Evolutionary conservation across 2,113 vertebrate genomes (phyloP).

Genomic region (Silurus glanis): DNA sequence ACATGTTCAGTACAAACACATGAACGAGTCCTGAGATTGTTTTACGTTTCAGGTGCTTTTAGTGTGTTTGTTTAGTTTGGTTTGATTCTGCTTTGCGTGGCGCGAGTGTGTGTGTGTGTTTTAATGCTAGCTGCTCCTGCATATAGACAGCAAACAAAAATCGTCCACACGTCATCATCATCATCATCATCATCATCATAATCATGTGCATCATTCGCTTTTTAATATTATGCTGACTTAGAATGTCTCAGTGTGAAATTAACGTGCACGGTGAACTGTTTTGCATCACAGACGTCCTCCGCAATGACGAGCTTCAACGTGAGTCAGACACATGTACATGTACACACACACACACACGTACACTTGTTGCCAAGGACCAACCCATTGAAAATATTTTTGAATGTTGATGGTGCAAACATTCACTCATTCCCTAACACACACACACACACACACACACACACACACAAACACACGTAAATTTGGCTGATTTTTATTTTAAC

Average conservation of each 20-base stretch:
- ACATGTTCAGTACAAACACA: not conserved
- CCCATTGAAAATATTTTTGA: not conserved
- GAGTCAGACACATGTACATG: not conserved
- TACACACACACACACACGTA: not conserved
- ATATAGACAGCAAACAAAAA: not conserved
- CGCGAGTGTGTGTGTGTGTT: not conserved
- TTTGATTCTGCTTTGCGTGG: not conserved
- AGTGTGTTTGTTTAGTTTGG: not conserved
- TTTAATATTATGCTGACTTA: not conserved
- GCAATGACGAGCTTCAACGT: not conserved
- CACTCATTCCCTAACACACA: not conserved
- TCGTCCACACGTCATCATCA: not conserved
- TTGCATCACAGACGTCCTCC: not conserved
- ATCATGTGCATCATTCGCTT: not conserved
- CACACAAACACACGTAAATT: not conserved
- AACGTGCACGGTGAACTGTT: not conserved
- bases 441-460: not conserved
- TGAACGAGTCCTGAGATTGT: not conserved
- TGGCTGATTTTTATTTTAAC: not conserved
- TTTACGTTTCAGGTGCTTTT: not conserved
- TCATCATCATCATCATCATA: not conserved
- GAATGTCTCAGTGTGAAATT: not conserved
- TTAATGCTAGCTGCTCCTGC: not conserved
- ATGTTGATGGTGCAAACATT: not conserved
- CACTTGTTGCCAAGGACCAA: not conserved